phyloP scores from a whole-genome alignment of 2,888 invertebrate genomes.

The Eubasilissa splendida region DNA sequence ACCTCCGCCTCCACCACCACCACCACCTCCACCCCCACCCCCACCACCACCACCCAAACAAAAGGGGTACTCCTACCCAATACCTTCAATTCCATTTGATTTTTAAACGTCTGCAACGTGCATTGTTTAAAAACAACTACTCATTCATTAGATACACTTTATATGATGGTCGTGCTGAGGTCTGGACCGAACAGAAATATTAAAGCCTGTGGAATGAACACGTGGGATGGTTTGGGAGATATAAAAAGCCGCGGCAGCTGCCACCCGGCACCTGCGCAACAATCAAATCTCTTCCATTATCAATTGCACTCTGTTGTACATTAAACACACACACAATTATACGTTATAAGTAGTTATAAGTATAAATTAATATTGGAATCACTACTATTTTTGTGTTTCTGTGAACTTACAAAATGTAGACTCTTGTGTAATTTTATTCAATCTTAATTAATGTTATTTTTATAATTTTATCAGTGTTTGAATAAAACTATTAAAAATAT shows the following conservation, averaged over 20 bases:
- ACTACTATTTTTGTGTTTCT: not conserved
- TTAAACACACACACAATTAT: too few relatives aligned
- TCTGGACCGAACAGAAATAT: too few relatives aligned
- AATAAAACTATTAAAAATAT: constrained; percentile 18
- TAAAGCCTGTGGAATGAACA: too few relatives aligned
- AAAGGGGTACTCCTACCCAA: constrained; percentile 41
- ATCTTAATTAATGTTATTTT: not conserved
- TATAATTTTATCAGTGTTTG: constrained; percentile 5
- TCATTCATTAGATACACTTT: too few relatives aligned
- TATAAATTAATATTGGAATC: not conserved
- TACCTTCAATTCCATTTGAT: constrained; percentile 36
- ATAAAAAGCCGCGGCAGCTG: too few relatives aligned
- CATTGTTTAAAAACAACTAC: too few relatives aligned
- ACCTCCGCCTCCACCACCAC: constrained; percentile 31
- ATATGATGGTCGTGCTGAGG: too few relatives aligned
- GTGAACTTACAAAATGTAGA: constrained; percentile 4
- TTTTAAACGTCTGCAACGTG: not conserved
- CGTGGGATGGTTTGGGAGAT: too few relatives aligned
- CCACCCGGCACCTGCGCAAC: too few relatives aligned
- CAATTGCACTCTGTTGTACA: too few relatives aligned
- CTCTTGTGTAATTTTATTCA: constrained; percentile 16
- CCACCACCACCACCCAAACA: constrained; percentile 28
- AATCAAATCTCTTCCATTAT: too few relatives aligned
- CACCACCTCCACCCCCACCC: constrained; percentile 38
- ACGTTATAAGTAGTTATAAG: too few relatives aligned